Evolutionary conservation across 2,113 vertebrate genomes (phyloP).

Genomic region (Phaetusa simplex): DNA sequence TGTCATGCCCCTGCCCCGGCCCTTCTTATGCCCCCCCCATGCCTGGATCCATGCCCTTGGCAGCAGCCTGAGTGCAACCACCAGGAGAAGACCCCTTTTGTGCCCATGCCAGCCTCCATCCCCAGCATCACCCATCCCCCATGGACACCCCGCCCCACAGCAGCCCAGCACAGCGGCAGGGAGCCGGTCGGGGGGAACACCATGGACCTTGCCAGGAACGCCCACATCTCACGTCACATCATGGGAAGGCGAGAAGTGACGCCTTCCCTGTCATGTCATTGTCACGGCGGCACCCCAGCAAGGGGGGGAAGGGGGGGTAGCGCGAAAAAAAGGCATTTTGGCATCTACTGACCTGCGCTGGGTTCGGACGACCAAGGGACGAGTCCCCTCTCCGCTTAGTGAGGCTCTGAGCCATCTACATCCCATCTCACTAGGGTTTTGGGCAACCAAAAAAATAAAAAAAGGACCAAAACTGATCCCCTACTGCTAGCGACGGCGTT

Average conservation of each 20-base stretch:
- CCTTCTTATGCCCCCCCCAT: too few species aligned
- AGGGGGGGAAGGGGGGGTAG: not conserved
- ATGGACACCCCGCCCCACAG: not conserved
- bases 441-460: not conserved
- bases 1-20: not conserved
- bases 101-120: not conserved
- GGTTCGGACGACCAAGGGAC: not conserved
- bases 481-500: not conserved
- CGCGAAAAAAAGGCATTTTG: not conserved
- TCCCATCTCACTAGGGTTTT: constrained; percentile 37
- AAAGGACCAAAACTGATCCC: not conserved
- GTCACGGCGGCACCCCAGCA: not conserved
- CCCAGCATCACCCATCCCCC: not conserved
- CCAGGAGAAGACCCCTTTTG: not conserved
- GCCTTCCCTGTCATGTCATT: not conserved
- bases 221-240: not conserved
- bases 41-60: not conserved
- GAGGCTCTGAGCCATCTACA: constrained; percentile 59
- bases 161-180: not conserved
- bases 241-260: not conserved
- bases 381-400: not conserved
- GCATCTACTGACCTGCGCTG: constrained; percentile 32
- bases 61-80: not conserved
- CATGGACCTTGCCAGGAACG: not conserved
- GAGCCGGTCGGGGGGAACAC: not conserved